Conservation (phyloP, 2,888 invertebrate species). For the Pachliopta kotzebuea region DNA sequence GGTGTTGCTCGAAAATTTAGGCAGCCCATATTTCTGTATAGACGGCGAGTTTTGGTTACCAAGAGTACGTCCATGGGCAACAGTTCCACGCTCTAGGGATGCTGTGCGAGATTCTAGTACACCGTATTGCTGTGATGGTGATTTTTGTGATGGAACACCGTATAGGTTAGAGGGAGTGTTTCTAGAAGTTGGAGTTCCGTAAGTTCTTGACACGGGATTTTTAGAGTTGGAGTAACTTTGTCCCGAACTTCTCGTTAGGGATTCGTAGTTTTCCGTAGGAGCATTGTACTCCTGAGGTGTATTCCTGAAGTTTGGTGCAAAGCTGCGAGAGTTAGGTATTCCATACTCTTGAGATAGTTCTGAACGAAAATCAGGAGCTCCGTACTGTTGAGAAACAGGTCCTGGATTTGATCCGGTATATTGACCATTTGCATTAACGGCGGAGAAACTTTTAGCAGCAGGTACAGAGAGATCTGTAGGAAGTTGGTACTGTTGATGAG, state of each 20-base stretch:
- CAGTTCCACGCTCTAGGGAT: constrained; percentile 50
- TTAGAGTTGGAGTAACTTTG: constrained; percentile 30
- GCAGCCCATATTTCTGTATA: constrained; percentile 38
- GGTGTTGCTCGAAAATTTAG: constrained; percentile 38
- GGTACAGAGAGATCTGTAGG: constrained; percentile 47
- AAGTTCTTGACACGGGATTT: constrained; percentile 38
- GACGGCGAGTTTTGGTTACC: constrained; percentile 19
- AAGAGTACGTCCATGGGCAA: constrained; percentile 40
- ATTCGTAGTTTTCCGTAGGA: constrained; percentile 42
- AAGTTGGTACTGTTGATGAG: constrained; percentile 37
- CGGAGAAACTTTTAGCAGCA: constrained; percentile 20
- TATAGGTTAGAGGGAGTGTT: constrained; percentile 39
- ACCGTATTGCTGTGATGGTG: constrained; percentile 44
- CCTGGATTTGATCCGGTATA: constrained; percentile 30
- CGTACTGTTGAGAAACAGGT: constrained; percentile 40
- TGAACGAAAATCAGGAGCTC: constrained; percentile 38
- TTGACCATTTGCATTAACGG: constrained; percentile 13
- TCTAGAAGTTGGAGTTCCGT: constrained; percentile 36
- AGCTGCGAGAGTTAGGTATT: constrained; percentile 31
- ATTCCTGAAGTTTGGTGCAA: constrained; percentile 4
- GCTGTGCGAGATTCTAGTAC: constrained; percentile 44
- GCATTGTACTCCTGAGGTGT: constrained; percentile 45
- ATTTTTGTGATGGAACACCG: constrained; percentile 39
- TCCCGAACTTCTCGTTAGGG: constrained; percentile 36
- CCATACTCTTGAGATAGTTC: constrained; percentile 37